Base-by-base conservation (phyloP, 1,140 invertebrate genomes). In the Drosophila arawakana region DNA sequence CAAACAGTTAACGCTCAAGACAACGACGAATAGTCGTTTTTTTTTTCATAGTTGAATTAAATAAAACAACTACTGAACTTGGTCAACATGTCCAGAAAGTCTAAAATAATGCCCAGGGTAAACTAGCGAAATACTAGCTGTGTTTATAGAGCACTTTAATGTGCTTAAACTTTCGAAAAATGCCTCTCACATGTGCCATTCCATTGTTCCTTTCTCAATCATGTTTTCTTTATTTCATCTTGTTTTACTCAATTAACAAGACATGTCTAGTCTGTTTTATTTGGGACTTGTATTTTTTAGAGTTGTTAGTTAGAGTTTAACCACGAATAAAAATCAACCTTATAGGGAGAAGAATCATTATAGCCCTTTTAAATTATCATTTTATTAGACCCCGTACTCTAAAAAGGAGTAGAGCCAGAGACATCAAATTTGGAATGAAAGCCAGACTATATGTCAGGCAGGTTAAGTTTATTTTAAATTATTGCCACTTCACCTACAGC, bases 1-100 rank as follows among this genome's bases (percentile, higher is more conserved):
- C 70, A 80, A 83, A 83, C 81, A 88, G 55, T 81, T 81, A 63
- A 62, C 25, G 30, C 44, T 59, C 59, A 15, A 55, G 44, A 68
- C 37, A 76, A 66, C 13, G 30, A 61, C 69, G 54, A 70, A 21
- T 60, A 34, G 44, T 44, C 7, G 10, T 13, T 60, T 43, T 5
- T 30, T 30, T 30, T 30, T 30, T 5, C 25, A 2, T 46, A 46
- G 58, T 46, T 44, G 41, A 43, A 60, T 34, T 35, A 46, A 10
- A 13, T 34, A 54, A 54, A 35, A 25, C 50, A 35, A 50, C 49
- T n/a, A 25, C 13, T 70, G 44, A 81, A 39, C 62, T 49, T 25
- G 21, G 62, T 67, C 43, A 57, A 65, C 61, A 55, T 63, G 41
- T 25, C 34, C 41, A 55, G 55, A 69, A 55, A 63, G 47, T 13